A percentile compares a stretch with the other conserved stretches of the same genome.
Evolutionary conservation across 1,140 invertebrate genomes (phyloP).

Genomic region (Steinernema feltiae): DNA sequence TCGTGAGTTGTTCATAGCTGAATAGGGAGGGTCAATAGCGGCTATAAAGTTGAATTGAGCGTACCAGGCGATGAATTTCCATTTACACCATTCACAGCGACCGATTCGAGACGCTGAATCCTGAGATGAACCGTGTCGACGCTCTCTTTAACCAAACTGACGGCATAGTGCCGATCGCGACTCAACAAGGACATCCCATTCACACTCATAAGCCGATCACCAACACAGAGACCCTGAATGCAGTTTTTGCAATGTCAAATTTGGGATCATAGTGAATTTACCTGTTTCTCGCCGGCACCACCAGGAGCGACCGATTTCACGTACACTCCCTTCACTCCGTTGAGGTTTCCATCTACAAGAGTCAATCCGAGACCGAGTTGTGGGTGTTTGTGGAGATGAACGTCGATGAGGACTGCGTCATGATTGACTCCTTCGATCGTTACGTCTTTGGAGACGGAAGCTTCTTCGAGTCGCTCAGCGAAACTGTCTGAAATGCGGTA

Average conservation of each 20-base stretch:
- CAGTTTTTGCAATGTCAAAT: too few species aligned
- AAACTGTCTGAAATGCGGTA: neutral
- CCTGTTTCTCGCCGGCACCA: conserved; percentile 51
- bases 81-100: neutral
- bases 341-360: conserved; percentile 59
- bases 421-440: conserved; percentile 12
- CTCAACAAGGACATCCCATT: conserved; percentile 58
- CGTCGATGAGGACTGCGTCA: conserved; percentile 1
- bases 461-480: neutral
- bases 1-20: neutral
- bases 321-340: conserved; percentile 60
- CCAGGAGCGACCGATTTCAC: conserved; percentile 59
- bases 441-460: neutral
- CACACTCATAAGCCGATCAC: conserved; percentile 59
- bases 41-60: neutral
- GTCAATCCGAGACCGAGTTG: conserved; percentile 47
- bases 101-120: neutral
- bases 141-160: conserved; percentile 57
- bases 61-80: neutral
- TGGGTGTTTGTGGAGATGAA: neutral
- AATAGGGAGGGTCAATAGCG: too few species aligned
- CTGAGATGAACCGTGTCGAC: conserved; percentile 29
- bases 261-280: too few species aligned
- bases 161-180: conserved; percentile 57
- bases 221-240: conserved; percentile 41